Percentiles rank a stretch among this genome's conserved stretches.
These are phyloP conservation scores for Zaprionus capensis DNA, from an alignment of 1,140 invertebrate species.

Conservation along the genomic window DNA sequence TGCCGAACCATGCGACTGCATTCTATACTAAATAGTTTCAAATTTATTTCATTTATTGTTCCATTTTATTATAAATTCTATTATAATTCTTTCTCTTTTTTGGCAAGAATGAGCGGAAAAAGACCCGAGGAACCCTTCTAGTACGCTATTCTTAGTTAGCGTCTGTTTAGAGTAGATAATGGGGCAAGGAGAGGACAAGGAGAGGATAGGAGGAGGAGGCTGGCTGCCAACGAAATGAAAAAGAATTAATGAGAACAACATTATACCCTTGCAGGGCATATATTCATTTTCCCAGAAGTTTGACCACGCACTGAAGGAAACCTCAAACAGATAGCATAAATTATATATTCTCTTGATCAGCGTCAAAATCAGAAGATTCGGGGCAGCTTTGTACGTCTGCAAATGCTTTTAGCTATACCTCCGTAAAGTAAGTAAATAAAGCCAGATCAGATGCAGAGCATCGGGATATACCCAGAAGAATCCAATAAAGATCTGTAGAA, in stretches of 20 bases:
- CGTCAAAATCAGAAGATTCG: background rate
- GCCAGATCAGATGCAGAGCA: no score
- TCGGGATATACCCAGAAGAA: no score
- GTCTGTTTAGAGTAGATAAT: background rate
- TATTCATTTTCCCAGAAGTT: background rate
- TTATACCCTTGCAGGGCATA: background rate
- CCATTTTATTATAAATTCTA: constrained; percentile 52
- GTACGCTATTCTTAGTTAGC: constrained; percentile 48
- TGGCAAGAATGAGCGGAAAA: constrained; percentile 25
- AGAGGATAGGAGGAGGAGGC: background rate
- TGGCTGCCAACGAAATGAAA: background rate
- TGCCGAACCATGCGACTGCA: constrained; percentile 16
- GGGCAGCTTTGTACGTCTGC: background rate
- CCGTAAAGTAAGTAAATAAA: no score
- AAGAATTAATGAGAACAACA: constrained; percentile 20
- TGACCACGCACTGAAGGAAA: background rate
- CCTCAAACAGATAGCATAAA: background rate
- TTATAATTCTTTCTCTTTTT: constrained; percentile 29
- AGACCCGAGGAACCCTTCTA: constrained; percentile 38
- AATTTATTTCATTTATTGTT: constrained; percentile 58
- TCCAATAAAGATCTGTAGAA: no score
- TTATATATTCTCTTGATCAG: background rate
- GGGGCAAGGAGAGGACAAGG: background rate
- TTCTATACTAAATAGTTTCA: constrained; percentile 59
- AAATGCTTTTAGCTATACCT: no score